These are phyloP conservation scores for Pachymerium ferrugineum DNA, from an alignment of 2,888 invertebrate species.

Conservation along the genomic window DNA sequence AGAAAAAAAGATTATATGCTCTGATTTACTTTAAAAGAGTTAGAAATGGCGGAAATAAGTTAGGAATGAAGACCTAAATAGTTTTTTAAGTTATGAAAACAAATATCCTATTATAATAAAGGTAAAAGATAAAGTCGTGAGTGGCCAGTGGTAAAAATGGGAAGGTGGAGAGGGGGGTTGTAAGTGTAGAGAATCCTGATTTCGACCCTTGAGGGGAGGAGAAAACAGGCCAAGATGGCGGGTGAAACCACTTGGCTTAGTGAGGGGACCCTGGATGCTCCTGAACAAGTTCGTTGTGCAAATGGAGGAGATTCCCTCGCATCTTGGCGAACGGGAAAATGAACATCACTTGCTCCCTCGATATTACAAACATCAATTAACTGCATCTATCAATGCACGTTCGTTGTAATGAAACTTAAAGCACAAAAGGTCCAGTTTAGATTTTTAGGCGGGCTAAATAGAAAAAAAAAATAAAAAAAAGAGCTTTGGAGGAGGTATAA, in stretches of 20 bases:
- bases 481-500: too few species aligned
- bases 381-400: background rate
- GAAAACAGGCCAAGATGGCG: constrained; percentile 15
- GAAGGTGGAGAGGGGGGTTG: background rate
- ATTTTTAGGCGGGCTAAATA: background rate
- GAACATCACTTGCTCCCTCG: background rate
- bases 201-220: constrained; percentile 24
- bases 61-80: too few species aligned
- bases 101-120: background rate
- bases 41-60: too few species aligned
- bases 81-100: too few species aligned
- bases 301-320: background rate
- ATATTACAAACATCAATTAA: constrained; percentile 9
- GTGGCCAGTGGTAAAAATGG: constrained; percentile 22
- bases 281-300: constrained; percentile 22
- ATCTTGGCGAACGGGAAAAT: constrained; percentile 17
- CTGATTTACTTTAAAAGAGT: background rate
- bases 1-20: background rate
- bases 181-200: background rate
- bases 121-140: constrained; percentile 8
- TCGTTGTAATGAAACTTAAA: background rate
- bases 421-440: constrained; percentile 1
- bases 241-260: constrained; percentile 24
- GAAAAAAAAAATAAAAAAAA: background rate
- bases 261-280: constrained; percentile 8